A percentile compares a stretch with the other conserved stretches of the same genome.
phyloP scores from a whole-genome alignment of 2,113 vertebrate genomes.

The Orthochromis indermauri region DNA sequence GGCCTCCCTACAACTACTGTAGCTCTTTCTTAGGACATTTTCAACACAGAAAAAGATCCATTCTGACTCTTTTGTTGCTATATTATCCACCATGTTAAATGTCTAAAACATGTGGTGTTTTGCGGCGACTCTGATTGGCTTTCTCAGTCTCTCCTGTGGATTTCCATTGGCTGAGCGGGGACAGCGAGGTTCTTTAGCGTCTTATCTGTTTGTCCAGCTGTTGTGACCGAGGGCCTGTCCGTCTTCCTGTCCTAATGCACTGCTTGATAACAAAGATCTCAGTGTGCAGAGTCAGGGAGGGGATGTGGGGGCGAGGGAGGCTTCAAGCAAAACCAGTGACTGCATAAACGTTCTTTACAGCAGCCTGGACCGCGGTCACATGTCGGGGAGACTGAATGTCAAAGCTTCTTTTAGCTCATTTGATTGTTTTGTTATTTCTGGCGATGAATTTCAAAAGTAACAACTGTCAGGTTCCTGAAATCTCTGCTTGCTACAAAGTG shows the following conservation, averaged over 20 bases:
- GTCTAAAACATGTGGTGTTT: neutral
- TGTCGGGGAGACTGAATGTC: neutral
- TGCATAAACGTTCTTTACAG: neutral
- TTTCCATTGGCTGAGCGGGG: neutral
- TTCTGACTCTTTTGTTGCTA: neutral
- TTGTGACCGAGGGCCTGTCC: neutral
- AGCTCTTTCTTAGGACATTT: neutral
- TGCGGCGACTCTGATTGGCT: neutral
- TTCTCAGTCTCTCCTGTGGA: neutral
- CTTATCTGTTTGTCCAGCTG: slow-evolving; percentile 54
- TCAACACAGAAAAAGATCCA: neutral
- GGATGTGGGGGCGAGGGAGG: neutral
- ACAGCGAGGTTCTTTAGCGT: neutral
- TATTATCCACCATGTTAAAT: neutral
- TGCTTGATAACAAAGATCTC: slow-evolving; percentile 51
- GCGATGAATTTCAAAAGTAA: fast-evolving
- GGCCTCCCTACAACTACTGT: neutral
- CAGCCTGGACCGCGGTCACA: neutral
- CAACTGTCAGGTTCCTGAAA: neutral
- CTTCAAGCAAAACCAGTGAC: neutral
- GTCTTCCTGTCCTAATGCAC: slow-evolving; percentile 34
- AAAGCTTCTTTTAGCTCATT: neutral
- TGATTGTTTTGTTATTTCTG: neutral
- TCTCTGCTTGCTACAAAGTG: neutral
- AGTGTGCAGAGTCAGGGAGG: neutral